Evolutionary conservation across 2,797 vertebrate species (phyloP).

Genomic region (Mergus octosetaceus): DNA sequence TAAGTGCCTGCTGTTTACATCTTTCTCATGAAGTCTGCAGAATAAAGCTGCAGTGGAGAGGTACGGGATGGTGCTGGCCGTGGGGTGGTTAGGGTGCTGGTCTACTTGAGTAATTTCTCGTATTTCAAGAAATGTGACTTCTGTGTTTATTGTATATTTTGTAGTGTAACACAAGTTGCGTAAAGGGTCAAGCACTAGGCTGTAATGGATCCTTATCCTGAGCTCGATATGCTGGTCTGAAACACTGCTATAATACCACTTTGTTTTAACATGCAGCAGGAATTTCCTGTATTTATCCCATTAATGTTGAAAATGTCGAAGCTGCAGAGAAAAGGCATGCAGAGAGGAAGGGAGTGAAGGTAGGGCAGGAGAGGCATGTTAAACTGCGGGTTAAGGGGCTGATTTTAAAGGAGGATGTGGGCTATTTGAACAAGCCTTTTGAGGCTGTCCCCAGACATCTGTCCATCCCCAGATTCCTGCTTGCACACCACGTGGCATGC

Average conservation of each 20-base stretch:
- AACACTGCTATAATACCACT: neutral
- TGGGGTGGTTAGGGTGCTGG: neutral
- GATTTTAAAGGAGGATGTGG: neutral
- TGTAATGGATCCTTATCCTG: neutral
- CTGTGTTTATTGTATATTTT: neutral
- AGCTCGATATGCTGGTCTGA: neutral
- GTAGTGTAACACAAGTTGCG: neutral
- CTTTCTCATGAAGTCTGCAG: slow-evolving; percentile 65
- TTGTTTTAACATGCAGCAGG: neutral
- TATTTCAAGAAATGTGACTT: neutral
- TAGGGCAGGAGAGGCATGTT: neutral
- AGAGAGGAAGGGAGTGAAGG: neutral
- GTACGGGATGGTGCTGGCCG: neutral
- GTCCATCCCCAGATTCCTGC: neutral
- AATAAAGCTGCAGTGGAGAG: slow-evolving; percentile 22
- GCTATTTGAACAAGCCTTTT: neutral
- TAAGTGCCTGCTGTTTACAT: slow-evolving; percentile 65
- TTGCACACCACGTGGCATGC: neutral
- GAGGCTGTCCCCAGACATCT: neutral
- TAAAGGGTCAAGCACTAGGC: neutral
- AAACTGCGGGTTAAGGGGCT: neutral
- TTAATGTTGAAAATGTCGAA: neutral
- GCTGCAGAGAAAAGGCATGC: neutral
- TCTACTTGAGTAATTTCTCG: neutral
- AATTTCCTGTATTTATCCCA: neutral